These are phyloP conservation scores for Lagopus muta DNA, from an alignment of 2,113 vertebrate species.

Conservation along the genomic window DNA sequence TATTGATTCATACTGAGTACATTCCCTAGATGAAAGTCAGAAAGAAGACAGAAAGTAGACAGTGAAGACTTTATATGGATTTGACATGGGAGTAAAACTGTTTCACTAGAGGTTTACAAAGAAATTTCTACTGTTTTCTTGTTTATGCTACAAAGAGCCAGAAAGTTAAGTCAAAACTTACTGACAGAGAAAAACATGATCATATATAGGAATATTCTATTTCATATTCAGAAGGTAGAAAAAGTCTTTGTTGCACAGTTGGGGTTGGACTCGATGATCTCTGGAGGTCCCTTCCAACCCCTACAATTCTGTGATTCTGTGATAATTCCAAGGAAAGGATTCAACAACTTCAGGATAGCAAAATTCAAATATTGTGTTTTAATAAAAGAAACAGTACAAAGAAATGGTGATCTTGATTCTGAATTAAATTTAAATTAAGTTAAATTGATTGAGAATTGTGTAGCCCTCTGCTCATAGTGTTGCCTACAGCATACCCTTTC, in stretches of 20 bases:
- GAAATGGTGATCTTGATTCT: not conserved
- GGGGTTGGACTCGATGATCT: too few species aligned
- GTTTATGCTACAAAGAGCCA: not conserved
- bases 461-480: not conserved
- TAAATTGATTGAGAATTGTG: not conserved
- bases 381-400: not conserved
- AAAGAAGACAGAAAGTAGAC: not conserved
- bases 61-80: not conserved
- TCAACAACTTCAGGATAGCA: not conserved
- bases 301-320: too few species aligned
- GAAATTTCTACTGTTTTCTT: not conserved
- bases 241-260: not conserved
- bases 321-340: not conserved
- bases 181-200: not conserved
- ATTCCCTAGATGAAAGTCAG: not conserved
- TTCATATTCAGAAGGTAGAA: not conserved
- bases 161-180: not conserved
- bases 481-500: not conserved
- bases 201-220: not conserved
- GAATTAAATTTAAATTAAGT: not conserved
- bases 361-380: not conserved
- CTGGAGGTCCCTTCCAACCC: too few species aligned
- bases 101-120: not conserved
- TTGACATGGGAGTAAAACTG: not conserved
- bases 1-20: not conserved